phyloP scores from a whole-genome alignment of 2,888 invertebrate genomes.

The Asteroscopus sphinx region DNA sequence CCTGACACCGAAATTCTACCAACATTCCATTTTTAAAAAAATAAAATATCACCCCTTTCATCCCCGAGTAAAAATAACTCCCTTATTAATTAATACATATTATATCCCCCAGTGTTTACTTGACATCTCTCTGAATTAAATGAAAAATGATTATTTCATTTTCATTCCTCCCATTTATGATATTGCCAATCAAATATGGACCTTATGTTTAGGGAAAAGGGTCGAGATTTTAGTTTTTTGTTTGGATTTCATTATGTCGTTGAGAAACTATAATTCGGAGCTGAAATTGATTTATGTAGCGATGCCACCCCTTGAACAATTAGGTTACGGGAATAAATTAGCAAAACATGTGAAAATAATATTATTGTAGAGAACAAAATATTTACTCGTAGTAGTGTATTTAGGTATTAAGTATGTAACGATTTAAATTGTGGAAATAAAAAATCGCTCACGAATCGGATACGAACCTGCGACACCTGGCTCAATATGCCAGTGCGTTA shows the following conservation, averaged over 20 bases:
- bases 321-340: no score
- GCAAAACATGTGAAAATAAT: conserved; percentile 26
- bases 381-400: no score
- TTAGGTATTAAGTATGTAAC: no score
- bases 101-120: conserved; percentile 56
- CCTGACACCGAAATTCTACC: no score
- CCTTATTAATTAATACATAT: conserved; percentile 54
- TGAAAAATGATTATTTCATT: conserved; percentile 73
- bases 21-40: no score
- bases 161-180: conserved; percentile 57
- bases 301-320: conserved; percentile 49
- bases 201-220: background rate
- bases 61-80: conserved; percentile 42
- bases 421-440: no score
- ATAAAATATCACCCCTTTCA: no score
- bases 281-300: conserved; percentile 62
- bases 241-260: conserved; percentile 20
- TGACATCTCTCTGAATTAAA: conserved; percentile 72
- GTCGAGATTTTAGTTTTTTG: conserved; percentile 10
- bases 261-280: conserved; percentile 55
- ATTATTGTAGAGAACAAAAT: conserved; percentile 1
- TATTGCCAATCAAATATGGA: conserved; percentile 14
- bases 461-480: no score
- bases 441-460: no score
- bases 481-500: no score